Evolutionary conservation across 2,113 vertebrate genomes (phyloP).

Genomic region (Saccopteryx bilineata): DNA sequence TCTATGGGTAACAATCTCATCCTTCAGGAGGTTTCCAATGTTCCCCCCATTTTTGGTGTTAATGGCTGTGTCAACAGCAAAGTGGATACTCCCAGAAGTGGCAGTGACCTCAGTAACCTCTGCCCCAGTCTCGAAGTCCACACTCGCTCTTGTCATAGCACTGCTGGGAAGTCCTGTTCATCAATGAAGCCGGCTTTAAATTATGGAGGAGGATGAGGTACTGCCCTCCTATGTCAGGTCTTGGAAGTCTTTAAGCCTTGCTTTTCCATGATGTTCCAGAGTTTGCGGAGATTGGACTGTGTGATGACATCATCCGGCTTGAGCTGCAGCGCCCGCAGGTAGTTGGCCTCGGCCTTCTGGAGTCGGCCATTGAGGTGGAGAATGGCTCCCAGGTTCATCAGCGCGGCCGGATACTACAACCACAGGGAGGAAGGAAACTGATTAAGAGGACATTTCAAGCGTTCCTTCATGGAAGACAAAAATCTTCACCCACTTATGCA

Average conservation of each 20-base stretch:
- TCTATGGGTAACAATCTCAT: slow-evolving; percentile 76
- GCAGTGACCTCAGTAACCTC: slow-evolving; percentile 76
- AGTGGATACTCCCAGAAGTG: slow-evolving; percentile 82
- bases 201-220: neutral
- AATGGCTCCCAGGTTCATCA: slow-evolving; percentile 99
- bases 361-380: slow-evolving; percentile 98
- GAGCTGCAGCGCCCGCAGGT: slow-evolving; percentile 96
- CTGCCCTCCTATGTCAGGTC: slow-evolving; percentile 87
- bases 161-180: slow-evolving; percentile 74
- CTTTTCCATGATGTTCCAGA: slow-evolving; percentile 99
- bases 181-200: slow-evolving; percentile 62
- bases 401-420: slow-evolving; percentile 95
- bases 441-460: slow-evolving; percentile 65
- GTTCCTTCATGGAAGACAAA: slow-evolving; percentile 70
- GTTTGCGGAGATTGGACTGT: slow-evolving; percentile 98
- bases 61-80: slow-evolving; percentile 78
- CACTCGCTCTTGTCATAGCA: slow-evolving; percentile 65
- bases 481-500: slow-evolving; percentile 72
- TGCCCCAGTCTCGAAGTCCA: slow-evolving; percentile 69
- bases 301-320: slow-evolving; percentile 98
- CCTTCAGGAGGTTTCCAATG: slow-evolving; percentile 78
- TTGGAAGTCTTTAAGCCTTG: slow-evolving; percentile 96
- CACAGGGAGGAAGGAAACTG: slow-evolving; percentile 67
- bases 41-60: slow-evolving; percentile 78
- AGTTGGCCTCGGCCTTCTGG: slow-evolving; percentile 96